A percentile compares a stretch with the other conserved stretches of the same genome.
phyloP scores from a whole-genome alignment of 2,797 vertebrate genomes.

The Rhinatrema bivittatum region DNA sequence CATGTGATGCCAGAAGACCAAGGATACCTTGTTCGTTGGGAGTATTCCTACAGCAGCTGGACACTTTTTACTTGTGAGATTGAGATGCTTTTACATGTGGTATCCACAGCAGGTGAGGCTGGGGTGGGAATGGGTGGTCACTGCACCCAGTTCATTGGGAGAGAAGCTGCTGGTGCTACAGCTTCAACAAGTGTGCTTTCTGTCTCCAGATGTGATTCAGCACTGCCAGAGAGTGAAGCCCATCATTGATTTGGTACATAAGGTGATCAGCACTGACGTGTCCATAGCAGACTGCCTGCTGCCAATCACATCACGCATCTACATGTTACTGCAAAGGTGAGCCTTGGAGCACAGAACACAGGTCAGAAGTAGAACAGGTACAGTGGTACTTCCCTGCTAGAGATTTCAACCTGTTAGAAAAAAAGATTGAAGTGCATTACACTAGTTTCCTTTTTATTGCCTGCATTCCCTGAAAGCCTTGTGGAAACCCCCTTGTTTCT shows the following conservation, averaged over 20 bases:
- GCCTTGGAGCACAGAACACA: too few relatives aligned
- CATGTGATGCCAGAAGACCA: constrained; percentile 79
- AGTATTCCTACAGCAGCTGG: constrained; percentile 92
- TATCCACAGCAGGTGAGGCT: constrained; percentile 86
- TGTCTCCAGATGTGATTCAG: constrained; percentile 73
- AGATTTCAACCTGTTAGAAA: neutral
- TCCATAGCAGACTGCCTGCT: constrained; percentile 89
- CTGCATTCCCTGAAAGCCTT: too few relatives aligned
- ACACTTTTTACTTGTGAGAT: constrained; percentile 96
- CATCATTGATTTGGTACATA: constrained; percentile 90
- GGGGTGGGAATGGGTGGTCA: neutral
- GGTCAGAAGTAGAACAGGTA: too few relatives aligned
- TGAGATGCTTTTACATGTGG: constrained; percentile 95
- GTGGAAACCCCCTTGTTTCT: too few relatives aligned
- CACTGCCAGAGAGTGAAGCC: constrained; percentile 91
- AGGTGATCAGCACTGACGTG: constrained; percentile 89
- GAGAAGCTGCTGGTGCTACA: too few relatives aligned
- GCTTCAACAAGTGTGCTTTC: too few relatives aligned
- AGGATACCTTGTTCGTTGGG: constrained; percentile 87
- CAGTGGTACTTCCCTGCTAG: neutral
- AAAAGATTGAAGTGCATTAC: neutral
- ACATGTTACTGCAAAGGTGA: constrained; percentile 94
- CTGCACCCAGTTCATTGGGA: too few relatives aligned
- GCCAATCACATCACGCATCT: constrained; percentile 93
- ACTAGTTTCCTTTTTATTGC: too few relatives aligned